Percentiles rank a stretch among this genome's conserved stretches.
Conservation (phyloP, 2,888 invertebrate genomes). For the Pteria penguin region DNA sequence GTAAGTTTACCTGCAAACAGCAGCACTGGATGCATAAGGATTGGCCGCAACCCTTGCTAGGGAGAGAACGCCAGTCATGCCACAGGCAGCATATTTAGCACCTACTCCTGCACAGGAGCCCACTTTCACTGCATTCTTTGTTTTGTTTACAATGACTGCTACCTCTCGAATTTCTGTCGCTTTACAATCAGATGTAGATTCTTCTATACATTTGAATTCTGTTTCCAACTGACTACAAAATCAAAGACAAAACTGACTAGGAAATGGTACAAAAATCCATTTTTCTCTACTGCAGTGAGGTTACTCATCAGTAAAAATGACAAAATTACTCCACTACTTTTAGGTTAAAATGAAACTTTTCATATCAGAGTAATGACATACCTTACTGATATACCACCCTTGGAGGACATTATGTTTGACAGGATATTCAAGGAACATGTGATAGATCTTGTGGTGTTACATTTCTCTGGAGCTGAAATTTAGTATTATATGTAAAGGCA, state of each 20-base stretch:
- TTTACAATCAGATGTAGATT: not conserved
- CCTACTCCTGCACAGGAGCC: not conserved
- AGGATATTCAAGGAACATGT: not conserved
- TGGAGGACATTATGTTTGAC: not conserved
- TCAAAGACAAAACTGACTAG: not conserved
- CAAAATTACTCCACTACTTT: not conserved
- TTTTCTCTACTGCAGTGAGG: not conserved
- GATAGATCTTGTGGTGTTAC: not conserved
- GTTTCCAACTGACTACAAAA: not conserved
- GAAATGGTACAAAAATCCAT: not conserved
- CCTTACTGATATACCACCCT: not conserved
- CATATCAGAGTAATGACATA: not conserved
- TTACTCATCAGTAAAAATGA: not conserved
- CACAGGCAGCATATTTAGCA: not conserved
- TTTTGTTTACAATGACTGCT: not conserved
- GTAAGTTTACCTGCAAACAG: not conserved
- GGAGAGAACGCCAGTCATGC: slow-evolving; percentile 2
- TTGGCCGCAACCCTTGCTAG: not conserved
- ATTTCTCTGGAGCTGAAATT: not conserved
- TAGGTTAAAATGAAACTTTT: not conserved
- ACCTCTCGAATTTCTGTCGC: not conserved
- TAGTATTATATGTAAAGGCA: too few relatives aligned
- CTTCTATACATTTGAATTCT: not conserved
- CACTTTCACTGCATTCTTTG: not conserved
- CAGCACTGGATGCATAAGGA: not conserved